Conservation (phyloP, 2,113 vertebrate species). For the Sinocyclocheilus maitianheensis region DNA sequence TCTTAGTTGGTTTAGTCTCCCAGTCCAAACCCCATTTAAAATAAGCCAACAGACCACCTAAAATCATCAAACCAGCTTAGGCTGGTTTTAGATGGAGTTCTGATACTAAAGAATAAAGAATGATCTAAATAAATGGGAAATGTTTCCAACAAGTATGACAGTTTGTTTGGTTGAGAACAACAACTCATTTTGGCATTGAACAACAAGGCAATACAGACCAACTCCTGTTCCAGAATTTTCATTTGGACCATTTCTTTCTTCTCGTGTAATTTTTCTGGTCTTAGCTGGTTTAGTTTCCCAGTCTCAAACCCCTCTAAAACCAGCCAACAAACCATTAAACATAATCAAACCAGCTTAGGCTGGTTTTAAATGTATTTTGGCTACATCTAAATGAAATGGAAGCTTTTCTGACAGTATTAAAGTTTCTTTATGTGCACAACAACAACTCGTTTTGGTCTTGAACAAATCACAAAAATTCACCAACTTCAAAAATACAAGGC, state of each 20-base stretch:
- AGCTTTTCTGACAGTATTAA: neutral
- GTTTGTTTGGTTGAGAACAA: slow-evolving; percentile 11
- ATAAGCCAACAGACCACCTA: too few relatives aligned
- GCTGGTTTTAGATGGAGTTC: too few relatives aligned
- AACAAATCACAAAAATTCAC: neutral
- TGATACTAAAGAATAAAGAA: too few relatives aligned
- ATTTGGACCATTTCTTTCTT: slow-evolving; percentile 28
- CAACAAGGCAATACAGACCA: slow-evolving; percentile 2
- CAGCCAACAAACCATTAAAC: neutral
- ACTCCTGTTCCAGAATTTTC: slow-evolving; percentile 6
- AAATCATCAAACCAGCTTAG: too few relatives aligned
- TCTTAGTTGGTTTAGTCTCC: neutral
- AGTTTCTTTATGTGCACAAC: slow-evolving; percentile 1
- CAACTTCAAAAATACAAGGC: neutral
- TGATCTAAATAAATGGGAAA: too few relatives aligned
- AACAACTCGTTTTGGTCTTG: slow-evolving; percentile 10
- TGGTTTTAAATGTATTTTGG: neutral
- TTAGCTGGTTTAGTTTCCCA: neutral
- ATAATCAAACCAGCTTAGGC: too few relatives aligned
- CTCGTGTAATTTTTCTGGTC: neutral
- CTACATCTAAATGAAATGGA: neutral
- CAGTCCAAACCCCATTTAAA: too few relatives aligned
- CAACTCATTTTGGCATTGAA: slow-evolving; percentile 3
- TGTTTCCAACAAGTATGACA: too few relatives aligned
- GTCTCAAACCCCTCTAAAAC: neutral